Percentiles rank a stretch among this genome's conserved stretches.
phyloP scores from a whole-genome alignment of 2,113 vertebrate genomes.

The Aldabrachelys gigantea region DNA sequence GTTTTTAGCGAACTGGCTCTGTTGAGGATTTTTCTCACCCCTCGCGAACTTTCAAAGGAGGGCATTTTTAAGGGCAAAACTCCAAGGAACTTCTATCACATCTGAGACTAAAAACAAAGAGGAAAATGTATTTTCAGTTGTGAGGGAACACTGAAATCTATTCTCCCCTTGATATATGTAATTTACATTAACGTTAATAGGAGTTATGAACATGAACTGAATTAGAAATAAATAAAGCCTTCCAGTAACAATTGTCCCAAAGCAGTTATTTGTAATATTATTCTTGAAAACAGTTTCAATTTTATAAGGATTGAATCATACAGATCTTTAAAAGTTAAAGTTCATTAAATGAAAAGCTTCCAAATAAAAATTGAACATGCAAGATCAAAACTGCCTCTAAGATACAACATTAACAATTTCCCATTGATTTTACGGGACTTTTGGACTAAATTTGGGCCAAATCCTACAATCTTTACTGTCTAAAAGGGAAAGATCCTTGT shows the following conservation, averaged over 20 bases:
- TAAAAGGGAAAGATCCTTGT: not conserved
- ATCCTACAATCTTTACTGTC: not conserved
- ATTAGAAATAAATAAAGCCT: not conserved
- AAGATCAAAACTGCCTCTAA: not conserved
- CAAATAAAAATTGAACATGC: not conserved
- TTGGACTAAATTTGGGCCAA: not conserved
- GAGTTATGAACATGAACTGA: not conserved
- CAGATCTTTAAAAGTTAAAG: not conserved
- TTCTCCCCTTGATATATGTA: not conserved
- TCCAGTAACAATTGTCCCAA: not conserved
- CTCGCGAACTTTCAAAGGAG: not conserved
- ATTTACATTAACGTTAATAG: not conserved
- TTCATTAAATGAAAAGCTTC: not conserved
- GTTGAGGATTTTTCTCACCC: not conserved
- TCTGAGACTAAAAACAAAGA: not conserved
- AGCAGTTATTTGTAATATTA: not conserved
- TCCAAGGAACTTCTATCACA: not conserved
- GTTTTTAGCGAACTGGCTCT: not conserved
- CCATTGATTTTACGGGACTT: not conserved
- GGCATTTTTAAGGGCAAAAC: not conserved
- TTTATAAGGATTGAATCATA: not conserved
- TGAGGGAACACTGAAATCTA: not conserved
- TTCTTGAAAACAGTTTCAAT: not conserved
- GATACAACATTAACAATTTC: not conserved
- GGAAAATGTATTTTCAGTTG: fast-evolving